These are phyloP conservation scores for Oncopeltus fasciatus DNA, from an alignment of 1,140 invertebrate genomes.

Conservation along the genomic window DNA sequence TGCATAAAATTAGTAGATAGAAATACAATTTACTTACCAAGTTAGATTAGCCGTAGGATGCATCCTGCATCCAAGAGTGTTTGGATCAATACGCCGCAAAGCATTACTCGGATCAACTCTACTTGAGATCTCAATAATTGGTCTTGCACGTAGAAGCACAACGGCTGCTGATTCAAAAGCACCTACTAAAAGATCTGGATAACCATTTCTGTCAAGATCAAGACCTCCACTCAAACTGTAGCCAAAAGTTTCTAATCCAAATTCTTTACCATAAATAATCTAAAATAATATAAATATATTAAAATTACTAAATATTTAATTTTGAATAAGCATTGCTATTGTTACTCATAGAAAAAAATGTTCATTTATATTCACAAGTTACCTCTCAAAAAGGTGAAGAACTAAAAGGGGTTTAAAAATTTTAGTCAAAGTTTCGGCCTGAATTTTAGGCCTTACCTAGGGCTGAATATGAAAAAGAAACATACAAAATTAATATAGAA, in stretches of 20 bases:
- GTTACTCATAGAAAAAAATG: too few species aligned
- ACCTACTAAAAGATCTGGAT: constrained; percentile 80
- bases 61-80: constrained; percentile 48
- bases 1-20: too few species aligned
- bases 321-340: too few species aligned
- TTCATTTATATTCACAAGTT: too few species aligned
- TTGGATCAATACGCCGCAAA: constrained; percentile 65
- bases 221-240: constrained; percentile 77
- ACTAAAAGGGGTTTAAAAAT: too few species aligned
- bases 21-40: constrained; percentile 48
- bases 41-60: constrained; percentile 52
- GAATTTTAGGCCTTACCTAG: too few species aligned
- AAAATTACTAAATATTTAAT: too few species aligned
- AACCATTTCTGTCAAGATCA: constrained; percentile 82
- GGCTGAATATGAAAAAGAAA: too few species aligned
- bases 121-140: constrained; percentile 67
- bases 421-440: too few species aligned
- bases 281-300: constrained; percentile 23
- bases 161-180: constrained; percentile 69
- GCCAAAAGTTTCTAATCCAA: constrained; percentile 59
- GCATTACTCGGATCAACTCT: constrained; percentile 44
- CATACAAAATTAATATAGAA: too few species aligned
- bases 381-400: too few species aligned
- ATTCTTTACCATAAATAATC: constrained; percentile 39
- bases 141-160: constrained; percentile 57